Conservation (phyloP, 2,113 vertebrate species). For the Pachyramphus minor region DNA sequence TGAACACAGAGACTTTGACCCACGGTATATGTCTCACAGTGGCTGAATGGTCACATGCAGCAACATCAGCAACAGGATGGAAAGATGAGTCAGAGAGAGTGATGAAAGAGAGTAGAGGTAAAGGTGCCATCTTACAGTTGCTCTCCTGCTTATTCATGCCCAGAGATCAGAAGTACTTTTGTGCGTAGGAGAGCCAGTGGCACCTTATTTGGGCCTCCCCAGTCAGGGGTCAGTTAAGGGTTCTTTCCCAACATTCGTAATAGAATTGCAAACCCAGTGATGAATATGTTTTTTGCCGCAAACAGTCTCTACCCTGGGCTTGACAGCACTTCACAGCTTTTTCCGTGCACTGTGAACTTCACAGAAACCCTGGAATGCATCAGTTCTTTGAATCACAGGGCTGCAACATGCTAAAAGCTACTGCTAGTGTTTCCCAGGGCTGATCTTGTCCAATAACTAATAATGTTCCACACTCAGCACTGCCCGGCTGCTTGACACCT, state of each 20-base stretch:
- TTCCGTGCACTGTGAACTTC: not conserved
- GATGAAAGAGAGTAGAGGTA: not conserved
- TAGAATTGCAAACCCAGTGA: constrained; percentile 6
- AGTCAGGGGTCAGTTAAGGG: not conserved
- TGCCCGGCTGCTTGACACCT: not conserved
- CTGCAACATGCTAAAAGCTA: not conserved
- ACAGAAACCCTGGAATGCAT: not conserved
- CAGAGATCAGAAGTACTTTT: not conserved
- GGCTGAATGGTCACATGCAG: not conserved
- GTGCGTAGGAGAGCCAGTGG: not conserved
- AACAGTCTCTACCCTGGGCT: not conserved
- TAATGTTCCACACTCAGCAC: not conserved
- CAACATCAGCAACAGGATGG: not conserved
- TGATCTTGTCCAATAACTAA: not conserved
- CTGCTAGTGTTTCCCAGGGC: not conserved
- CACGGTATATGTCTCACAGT: not conserved
- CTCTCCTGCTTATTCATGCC: not conserved
- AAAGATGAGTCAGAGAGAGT: not conserved
- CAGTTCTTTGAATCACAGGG: not conserved
- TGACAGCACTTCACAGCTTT: not conserved
- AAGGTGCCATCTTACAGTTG: not conserved
- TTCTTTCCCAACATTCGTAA: not conserved
- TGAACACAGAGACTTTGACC: not conserved
- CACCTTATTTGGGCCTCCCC: not conserved
- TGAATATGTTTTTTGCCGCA: not conserved